A percentile compares a stretch with the other conserved stretches of the same genome.
Evolutionary conservation across 2,113 vertebrate genomes (phyloP).

Genomic region (Steatornis caripensis): DNA sequence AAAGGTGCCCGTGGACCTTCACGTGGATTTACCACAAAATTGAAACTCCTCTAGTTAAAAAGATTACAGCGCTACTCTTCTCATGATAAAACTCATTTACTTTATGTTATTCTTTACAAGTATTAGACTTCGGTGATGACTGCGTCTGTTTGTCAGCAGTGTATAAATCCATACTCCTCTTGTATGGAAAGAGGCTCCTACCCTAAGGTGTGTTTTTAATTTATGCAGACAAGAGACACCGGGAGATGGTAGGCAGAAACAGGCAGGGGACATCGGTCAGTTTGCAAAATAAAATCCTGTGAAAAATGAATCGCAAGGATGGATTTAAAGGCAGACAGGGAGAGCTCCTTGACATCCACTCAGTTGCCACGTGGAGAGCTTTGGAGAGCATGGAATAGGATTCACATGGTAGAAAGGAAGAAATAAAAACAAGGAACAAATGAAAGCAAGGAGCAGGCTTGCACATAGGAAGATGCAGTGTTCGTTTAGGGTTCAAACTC

Average conservation of each 20-base stretch:
- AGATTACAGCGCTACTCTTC: rapidly evolving
- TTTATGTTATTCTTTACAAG: not conserved
- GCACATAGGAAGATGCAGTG: rapidly evolving
- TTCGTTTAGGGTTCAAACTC: not conserved
- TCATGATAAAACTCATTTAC: not conserved
- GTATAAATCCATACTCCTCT: not conserved
- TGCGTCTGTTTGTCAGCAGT: not conserved
- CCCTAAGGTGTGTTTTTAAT: not conserved
- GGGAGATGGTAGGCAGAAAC: not conserved
- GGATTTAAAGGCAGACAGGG: not conserved
- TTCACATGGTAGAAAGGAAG: not conserved
- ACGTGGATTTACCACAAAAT: not conserved
- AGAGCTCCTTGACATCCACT: not conserved
- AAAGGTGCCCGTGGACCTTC: not conserved
- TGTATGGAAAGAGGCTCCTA: not conserved
- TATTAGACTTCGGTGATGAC: not conserved
- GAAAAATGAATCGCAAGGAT: not conserved
- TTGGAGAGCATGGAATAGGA: not conserved
- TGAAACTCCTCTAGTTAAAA: not conserved
- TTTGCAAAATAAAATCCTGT: not conserved
- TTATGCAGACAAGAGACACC: not conserved
- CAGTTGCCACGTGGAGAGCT: not conserved
- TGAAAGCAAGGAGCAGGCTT: not conserved
- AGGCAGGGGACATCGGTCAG: conserved; percentile 12
- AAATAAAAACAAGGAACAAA: not conserved